These are phyloP conservation scores for Thelaira solivaga DNA, from an alignment of 2,888 invertebrate species.

Conservation along the genomic window DNA sequence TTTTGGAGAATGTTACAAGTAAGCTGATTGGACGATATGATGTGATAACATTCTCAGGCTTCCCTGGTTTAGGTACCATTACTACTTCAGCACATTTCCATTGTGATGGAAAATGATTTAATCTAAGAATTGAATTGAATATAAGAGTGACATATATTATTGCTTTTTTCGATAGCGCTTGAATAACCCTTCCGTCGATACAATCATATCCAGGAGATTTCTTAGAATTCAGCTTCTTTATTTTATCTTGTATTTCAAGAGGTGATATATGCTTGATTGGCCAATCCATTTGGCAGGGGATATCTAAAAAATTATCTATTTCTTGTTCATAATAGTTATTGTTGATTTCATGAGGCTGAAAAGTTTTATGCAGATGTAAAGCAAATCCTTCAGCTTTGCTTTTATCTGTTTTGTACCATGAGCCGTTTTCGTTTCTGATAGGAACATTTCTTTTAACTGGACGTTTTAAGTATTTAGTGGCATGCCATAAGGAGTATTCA, in stretches of 20 bases:
- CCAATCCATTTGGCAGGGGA: conserved; percentile 18
- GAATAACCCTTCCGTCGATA: background rate
- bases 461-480: background rate
- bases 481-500: background rate
- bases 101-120: no score
- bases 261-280: conserved; percentile 12
- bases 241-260: conserved; percentile 17
- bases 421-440: background rate
- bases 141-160: no score
- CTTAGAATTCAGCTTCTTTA: background rate
- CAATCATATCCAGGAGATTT: conserved; percentile 24
- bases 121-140: no score
- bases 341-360: conserved; percentile 22
- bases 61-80: no score
- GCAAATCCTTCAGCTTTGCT: conserved; percentile 28
- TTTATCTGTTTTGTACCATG: conserved; percentile 20
- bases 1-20: no score
- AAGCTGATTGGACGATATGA: no score
- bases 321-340: background rate
- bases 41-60: no score
- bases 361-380: conserved; percentile 15
- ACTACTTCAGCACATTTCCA: no score
- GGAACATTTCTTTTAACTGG: conserved; percentile 20
- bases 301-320: conserved; percentile 13
- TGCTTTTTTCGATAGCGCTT: background rate